Base-by-base conservation (phyloP, 1,140 invertebrate species). In the Hormaphis cornu region DNA sequence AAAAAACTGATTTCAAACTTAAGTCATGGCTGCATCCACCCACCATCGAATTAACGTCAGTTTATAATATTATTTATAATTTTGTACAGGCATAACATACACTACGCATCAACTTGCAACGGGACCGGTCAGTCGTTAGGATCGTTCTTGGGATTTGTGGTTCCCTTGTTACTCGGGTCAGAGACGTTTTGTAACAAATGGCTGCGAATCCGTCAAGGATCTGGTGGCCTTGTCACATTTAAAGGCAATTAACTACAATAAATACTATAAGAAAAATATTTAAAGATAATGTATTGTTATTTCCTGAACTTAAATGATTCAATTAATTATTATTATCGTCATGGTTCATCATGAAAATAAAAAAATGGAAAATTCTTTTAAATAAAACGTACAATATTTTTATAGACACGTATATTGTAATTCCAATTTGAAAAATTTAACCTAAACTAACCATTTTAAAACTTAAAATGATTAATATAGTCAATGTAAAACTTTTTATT, bases 71-170 rank as follows among this genome's bases (percentile, higher is more conserved):
- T n/a, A n/a, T n/a, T n/a, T n/a, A n/a, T n/a, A 16, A 16, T 44
- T 7, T 8, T 18, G 10, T 44, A 3, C 16, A 44, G 40, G 82
- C 87, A 83, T 76, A 98, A 99, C 81, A 93, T 99, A 37, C 93
- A 93, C n/a, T 95, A 98, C 81, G 97, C 97, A 9, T 98, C 95
- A 10, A 98, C 95, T 0, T 99, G 97, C 77, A 99, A 99, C 76
- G 91, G 90, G 74, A 94, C 98, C 10, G 97, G 97, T 20, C 97
- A 99, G 82, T 98, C 95, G 0, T 90, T 93, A 69, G 97, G 97
- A 1, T 98, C 93, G 79, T 98, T 98, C 76, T 79, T 99, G 1
- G 97, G 97, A 44, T 98, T 98, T 81, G 93, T 98, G 2, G 80
- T 97, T 12, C 99, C 99, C 77, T 86, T 99, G 75, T 93, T 95